Base-by-base conservation (phyloP, 2,113 vertebrate genomes). In the Percopsis transmontana region DNA sequence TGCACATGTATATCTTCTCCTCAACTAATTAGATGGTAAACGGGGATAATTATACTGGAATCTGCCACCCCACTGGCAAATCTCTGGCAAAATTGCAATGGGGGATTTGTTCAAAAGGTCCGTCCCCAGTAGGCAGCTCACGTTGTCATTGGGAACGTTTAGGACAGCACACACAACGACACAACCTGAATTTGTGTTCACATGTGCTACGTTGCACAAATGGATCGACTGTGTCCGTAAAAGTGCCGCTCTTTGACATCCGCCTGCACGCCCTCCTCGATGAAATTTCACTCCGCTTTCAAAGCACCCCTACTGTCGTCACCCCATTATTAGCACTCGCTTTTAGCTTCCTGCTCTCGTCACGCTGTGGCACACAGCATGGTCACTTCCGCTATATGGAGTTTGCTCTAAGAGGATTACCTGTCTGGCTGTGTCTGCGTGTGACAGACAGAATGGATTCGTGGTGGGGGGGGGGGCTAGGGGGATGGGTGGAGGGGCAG, bases 401-500 rank as follows among this genome's bases (percentile, higher is more conserved):
- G 40, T 70, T 70, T n/a, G 55, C 27, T 51, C 40, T 73, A 73
- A 75, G 73, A 81, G 65, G 81, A 72, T 79, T 79, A 76, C 50
- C 64, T 69, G 54, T 58, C 50, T 64, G 23, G 38, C 23, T 39
- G 63, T 73, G 20, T 15, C 2, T 59, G 2, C 59, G 21, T 48
- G 44, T 45, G 62, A 72, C 66, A 45, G 62, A 39, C 24, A 54
- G n/a, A 39, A 24, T 56, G 41, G 66, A 45, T 72, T 72, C 58
- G 40, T n/a, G n/a, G n/a, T n/a, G 18, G 58, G 24, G 12, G 21
- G 4, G 24, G 39, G 51, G 56, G 5, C 21, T 53, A 4, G 5
- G 11, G 51, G 51, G 13, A 4, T 53, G 27, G 58, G 27, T 59
- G 61, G 23, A 44, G 39, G 59, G 19, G 16, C 53, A 14, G 48